phyloP scores from a whole-genome alignment of 2,113 vertebrate species.

The Campylomormyrus tamandua region DNA sequence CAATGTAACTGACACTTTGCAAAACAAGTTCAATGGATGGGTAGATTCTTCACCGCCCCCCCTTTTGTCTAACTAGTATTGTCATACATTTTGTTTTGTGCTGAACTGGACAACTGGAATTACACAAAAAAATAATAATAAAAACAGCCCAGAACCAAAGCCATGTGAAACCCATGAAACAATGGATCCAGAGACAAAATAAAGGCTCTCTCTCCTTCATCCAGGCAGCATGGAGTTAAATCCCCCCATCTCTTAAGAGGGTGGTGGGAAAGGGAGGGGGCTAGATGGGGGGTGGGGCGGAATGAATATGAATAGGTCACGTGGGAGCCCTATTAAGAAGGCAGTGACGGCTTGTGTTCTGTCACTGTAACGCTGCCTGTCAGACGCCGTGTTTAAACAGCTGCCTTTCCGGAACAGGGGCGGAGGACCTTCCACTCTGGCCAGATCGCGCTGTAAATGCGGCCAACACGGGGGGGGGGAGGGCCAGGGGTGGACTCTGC shows the following conservation, averaged over 20 bases:
- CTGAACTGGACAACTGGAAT: background rate
- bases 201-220: constrained; percentile 16
- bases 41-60: background rate
- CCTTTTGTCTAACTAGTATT: background rate
- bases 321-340: constrained; percentile 49
- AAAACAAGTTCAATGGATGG: background rate
- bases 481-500: background rate
- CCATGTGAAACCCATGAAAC: background rate
- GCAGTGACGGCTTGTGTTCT: constrained; percentile 57
- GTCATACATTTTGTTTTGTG: background rate
- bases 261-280: constrained; percentile 17
- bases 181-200: background rate
- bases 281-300: constrained; percentile 31
- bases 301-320: constrained; percentile 55
- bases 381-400: constrained; percentile 36
- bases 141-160: background rate
- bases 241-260: constrained; percentile 13
- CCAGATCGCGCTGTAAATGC: background rate
- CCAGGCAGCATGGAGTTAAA: constrained; percentile 22
- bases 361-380: constrained; percentile 46
- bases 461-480: constrained; percentile 19
- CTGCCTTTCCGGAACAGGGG: constrained; percentile 26
- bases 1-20: background rate
- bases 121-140: background rate
- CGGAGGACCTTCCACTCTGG: constrained; percentile 19